Base-by-base conservation (phyloP, 2,113 vertebrate species). In the Micromys minutus region DNA sequence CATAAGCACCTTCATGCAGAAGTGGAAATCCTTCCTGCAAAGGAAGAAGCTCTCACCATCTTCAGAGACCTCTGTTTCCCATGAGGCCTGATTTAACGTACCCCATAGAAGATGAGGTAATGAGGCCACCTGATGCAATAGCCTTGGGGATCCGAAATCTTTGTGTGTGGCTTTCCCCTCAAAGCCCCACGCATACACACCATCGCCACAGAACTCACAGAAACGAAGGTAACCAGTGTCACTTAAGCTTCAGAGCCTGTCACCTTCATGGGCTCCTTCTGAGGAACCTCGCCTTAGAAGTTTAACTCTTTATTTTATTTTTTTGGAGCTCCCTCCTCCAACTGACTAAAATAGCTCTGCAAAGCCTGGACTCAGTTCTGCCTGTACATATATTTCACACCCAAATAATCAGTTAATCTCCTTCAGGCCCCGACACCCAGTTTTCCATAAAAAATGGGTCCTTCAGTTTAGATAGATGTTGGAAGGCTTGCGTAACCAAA, bases 221-320 rank as follows among this genome's bases (percentile, higher is more conserved):
- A 72, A 67, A 87, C 71, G 90, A 7, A 15, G 34, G 85, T 86
- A 65, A n/a, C 36, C 65, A 21, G 5, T 6, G 55, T 59, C 16
- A 34, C 29, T 15, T 24, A 34, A 29, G 42, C 61, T 75, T 50
- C 7, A 59, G 42, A 55, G 52, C 4, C 36, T 22, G 55, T 55
- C 50, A 39, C 22, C 45, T 76, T 76, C 63, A n/a, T n/a, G 21
- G 45, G 1, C 11, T 67, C 16, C 42, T 59, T 71, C 42, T 45
- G 67, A 55, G 50, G 57, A n/a, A 22, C 69, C 39, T 17, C 7
- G 45, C n/a, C 79, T 83, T 61, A 55, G 24, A 52, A 84, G 34
- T 83, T 34, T 87, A 50, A 96, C 69, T 77, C 17, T 76, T 65
- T 29, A 63, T 59, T 11, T 75, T 92, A 93, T 92, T 72, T 52